Percentiles rank a stretch among this genome's conserved stretches.
Conservation (phyloP, 2,113 vertebrate species). For the Sturnus vulgaris region DNA sequence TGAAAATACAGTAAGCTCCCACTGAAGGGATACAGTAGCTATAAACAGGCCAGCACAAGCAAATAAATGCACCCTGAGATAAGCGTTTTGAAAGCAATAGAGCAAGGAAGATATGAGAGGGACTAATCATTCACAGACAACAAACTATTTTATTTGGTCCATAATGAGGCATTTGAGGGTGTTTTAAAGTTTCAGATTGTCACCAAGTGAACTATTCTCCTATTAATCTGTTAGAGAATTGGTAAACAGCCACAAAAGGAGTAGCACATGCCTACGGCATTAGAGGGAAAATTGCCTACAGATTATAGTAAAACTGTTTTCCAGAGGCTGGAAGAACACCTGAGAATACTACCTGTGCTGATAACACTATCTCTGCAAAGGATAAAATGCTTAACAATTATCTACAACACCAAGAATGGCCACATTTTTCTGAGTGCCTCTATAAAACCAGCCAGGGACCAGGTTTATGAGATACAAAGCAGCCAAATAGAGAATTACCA, state of each 20-base stretch:
- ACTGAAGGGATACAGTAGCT: constrained; percentile 28
- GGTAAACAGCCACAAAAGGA: constrained; percentile 34
- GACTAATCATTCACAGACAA: constrained; percentile 33
- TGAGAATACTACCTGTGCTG: constrained; percentile 5
- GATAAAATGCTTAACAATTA: constrained; percentile 18
- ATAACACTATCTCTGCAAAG: constrained; percentile 8
- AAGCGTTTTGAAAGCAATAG: constrained; percentile 15
- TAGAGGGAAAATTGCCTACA: constrained; percentile 30
- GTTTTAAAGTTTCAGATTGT: constrained; percentile 51
- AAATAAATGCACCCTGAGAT: constrained; percentile 33
- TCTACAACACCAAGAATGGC: background rate
- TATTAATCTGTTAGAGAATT: constrained; percentile 44
- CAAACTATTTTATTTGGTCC: constrained; percentile 35
- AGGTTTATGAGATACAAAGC: background rate
- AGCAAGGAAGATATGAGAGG: constrained; percentile 10
- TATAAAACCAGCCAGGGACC: background rate
- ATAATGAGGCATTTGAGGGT: constrained; percentile 49
- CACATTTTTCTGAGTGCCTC: background rate
- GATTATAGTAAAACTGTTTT: constrained; percentile 36
- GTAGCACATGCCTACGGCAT: background rate
- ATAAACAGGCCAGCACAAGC: constrained; percentile 23
- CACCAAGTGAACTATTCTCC: constrained; percentile 34
- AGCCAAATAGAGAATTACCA: background rate
- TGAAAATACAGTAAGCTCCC: constrained; percentile 29
- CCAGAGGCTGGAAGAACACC: constrained; percentile 8